A percentile compares a stretch with the other conserved stretches of the same genome.
phyloP scores from a whole-genome alignment of 2,797 vertebrate species.

The Poecilia wingei region DNA sequence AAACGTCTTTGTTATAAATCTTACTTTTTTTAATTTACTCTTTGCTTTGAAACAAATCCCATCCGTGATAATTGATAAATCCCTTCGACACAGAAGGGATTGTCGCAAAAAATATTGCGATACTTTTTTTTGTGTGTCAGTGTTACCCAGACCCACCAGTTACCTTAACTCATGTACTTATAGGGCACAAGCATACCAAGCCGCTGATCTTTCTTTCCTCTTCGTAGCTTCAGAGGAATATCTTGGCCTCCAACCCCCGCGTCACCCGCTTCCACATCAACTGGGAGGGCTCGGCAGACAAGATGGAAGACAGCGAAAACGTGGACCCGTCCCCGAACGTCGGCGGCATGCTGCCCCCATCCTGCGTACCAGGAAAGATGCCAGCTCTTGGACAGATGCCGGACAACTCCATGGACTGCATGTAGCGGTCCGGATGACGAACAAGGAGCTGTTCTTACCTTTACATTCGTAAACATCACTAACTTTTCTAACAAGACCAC shows the following conservation, averaged over 20 bases:
- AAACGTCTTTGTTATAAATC: background rate
- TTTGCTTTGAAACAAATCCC: background rate
- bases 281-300: conserved; percentile 84
- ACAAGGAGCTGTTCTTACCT: conserved; percentile 30
- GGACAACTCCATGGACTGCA: conserved; percentile 89
- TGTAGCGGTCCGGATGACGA: conserved; percentile 67
- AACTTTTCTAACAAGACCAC: conserved; percentile 17
- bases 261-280: conserved; percentile 90
- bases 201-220: background rate
- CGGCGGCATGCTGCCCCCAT: conserved; percentile 74
- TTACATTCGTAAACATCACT: conserved; percentile 12
- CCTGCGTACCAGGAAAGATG: conserved; percentile 80
- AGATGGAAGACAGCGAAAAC: conserved; percentile 83
- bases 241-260: conserved; percentile 86
- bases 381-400: conserved; percentile 78
- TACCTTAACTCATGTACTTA: background rate
- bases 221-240: conserved; percentile 86
- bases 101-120: background rate
- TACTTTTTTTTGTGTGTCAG: background rate
- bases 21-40: background rate
- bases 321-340: conserved; percentile 81
- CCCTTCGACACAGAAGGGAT: background rate
- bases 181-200: background rate
- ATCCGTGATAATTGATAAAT: background rate
- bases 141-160: background rate